Conservation (phyloP, 2,113 vertebrate genomes). For the Brachirus orientalis region DNA sequence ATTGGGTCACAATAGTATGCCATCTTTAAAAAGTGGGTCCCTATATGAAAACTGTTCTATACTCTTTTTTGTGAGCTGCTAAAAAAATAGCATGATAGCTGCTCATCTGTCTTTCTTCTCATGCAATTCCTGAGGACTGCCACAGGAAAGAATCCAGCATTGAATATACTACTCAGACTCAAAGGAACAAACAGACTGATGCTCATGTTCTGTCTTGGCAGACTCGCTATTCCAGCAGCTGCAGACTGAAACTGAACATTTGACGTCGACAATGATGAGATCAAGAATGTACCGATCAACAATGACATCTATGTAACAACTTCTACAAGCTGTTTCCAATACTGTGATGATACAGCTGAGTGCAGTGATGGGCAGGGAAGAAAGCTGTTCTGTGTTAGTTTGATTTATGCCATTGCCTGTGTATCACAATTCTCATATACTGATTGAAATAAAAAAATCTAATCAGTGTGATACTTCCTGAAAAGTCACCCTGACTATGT, state of each 20-base stretch:
- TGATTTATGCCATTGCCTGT: no score
- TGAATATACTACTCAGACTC: slow-evolving; percentile 29
- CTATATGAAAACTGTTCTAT: no score
- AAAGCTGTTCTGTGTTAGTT: not conserved
- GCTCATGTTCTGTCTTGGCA: slow-evolving; percentile 47
- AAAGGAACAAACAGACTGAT: slow-evolving; percentile 54
- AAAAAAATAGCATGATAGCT: slow-evolving; percentile 6
- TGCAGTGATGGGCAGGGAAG: not conserved
- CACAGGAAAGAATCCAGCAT: slow-evolving; percentile 54
- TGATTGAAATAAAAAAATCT: no score
- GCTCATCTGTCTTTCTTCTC: slow-evolving; percentile 4
- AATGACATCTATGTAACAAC: slow-evolving; percentile 24
- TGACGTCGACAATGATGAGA: slow-evolving; percentile 42
- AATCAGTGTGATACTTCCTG: no score
- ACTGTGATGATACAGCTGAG: not conserved
- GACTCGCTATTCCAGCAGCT: slow-evolving; percentile 39
- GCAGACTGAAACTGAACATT: slow-evolving; percentile 33
- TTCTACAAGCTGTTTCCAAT: no score
- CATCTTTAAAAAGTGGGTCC: no score
- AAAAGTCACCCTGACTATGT: no score
- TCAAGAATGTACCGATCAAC: slow-evolving; percentile 30
- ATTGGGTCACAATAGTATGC: no score
- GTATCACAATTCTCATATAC: no score
- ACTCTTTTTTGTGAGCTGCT: slow-evolving; percentile 1
- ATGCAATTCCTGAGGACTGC: slow-evolving; percentile 39